Evolutionary conservation across 1,140 invertebrate species (phyloP).

Genomic region (Tetragonula clypearis): DNA sequence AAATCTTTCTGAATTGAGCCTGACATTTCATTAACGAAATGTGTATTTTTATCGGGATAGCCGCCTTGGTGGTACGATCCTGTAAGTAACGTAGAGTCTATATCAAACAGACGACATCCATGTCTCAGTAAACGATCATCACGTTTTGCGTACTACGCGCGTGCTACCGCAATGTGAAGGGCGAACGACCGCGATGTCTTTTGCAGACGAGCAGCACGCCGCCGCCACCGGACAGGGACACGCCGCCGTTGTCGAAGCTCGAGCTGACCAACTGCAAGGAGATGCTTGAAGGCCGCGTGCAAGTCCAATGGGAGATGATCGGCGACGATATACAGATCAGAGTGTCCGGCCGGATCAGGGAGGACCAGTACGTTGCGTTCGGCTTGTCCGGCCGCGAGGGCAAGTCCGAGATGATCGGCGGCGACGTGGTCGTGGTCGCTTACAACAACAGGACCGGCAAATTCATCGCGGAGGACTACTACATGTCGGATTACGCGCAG

Average conservation of each 20-base stretch:
- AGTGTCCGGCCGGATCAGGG: slow-evolving; percentile 88
- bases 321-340: slow-evolving; percentile 89
- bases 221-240: slow-evolving; percentile 62
- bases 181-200: background rate
- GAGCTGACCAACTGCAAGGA: slow-evolving; percentile 89
- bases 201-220: slow-evolving; percentile 88
- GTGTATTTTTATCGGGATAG: slow-evolving; percentile 80
- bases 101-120: slow-evolving; percentile 3
- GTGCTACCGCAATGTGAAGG: too few species aligned
- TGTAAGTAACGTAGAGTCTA: slow-evolving; percentile 85
- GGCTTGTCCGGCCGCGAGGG: slow-evolving; percentile 90
- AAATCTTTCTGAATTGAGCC: background rate
- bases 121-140: background rate
- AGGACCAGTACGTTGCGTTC: slow-evolving; percentile 94
- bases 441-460: slow-evolving; percentile 87
- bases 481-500: slow-evolving; percentile 91
- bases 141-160: background rate
- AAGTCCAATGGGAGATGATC: slow-evolving; percentile 91
- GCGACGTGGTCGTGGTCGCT: slow-evolving; percentile 92
- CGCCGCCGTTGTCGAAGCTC: slow-evolving; percentile 78
- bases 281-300: slow-evolving; percentile 88
- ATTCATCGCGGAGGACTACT: slow-evolving; percentile 92
- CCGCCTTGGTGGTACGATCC: slow-evolving; percentile 95
- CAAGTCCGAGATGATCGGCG: slow-evolving; percentile 87
- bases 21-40: slow-evolving; percentile 29